Conservation (phyloP, 2,113 vertebrate species). For the Mormyrus iriodes region DNA sequence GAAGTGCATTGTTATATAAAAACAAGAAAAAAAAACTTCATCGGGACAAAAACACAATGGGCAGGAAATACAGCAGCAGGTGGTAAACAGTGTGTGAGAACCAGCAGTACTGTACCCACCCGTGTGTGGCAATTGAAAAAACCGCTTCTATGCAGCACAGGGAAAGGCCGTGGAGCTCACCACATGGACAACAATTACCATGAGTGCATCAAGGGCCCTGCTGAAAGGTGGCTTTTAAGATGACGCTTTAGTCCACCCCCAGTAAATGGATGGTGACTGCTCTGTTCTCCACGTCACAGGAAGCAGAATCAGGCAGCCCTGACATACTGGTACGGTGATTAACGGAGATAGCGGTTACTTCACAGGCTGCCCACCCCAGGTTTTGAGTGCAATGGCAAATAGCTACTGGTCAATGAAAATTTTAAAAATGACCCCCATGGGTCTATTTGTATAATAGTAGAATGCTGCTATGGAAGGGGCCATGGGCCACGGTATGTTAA, state of each 20-base stretch:
- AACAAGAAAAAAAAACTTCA: background rate
- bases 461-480: background rate
- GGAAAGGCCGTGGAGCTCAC: background rate
- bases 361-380: background rate
- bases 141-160: background rate
- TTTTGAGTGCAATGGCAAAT: background rate
- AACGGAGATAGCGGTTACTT: background rate
- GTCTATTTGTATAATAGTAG: background rate
- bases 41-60: background rate
- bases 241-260: background rate
- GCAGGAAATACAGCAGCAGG: background rate
- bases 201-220: background rate
- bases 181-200: background rate
- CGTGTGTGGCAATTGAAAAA: background rate
- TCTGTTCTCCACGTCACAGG: background rate
- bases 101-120: background rate
- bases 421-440: background rate
- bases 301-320: background rate
- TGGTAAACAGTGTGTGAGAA: background rate
- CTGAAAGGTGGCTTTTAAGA: background rate
- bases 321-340: background rate
- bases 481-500: background rate
- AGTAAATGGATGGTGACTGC: background rate
- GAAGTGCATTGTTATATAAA: background rate
- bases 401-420: background rate